Percentiles rank a stretch among this genome's conserved stretches.
phyloP scores from a whole-genome alignment of 2,797 vertebrate species.

The Premnoplex brunnescens region DNA sequence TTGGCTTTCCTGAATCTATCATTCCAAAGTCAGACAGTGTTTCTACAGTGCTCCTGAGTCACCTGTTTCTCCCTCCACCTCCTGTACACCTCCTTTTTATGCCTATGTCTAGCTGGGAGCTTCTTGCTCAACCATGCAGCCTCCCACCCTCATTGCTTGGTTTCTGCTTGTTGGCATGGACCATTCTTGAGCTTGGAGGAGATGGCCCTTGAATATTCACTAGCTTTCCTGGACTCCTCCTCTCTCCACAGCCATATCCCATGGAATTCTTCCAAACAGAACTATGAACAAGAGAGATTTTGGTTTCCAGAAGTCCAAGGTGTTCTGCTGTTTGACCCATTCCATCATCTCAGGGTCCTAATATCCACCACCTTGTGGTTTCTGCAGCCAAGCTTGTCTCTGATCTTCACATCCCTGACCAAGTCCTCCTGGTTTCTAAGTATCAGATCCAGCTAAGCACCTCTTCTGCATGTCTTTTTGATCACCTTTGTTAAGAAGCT shows the following conservation, averaged over 20 bases:
- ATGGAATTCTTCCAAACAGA: background rate
- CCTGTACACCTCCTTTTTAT: background rate
- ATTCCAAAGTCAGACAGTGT: background rate
- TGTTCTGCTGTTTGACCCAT: background rate
- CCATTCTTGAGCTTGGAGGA: background rate
- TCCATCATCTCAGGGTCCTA: background rate
- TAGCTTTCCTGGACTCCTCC: background rate
- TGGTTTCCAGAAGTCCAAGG: background rate
- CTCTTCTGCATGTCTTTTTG: background rate
- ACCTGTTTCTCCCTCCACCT: background rate
- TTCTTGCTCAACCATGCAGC: background rate
- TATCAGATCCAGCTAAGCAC: background rate
- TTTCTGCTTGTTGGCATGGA: background rate
- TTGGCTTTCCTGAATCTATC: background rate
- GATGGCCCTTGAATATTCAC: background rate
- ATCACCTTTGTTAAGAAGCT: background rate
- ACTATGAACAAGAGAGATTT: background rate
- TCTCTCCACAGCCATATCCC: background rate
- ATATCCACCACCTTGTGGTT: background rate
- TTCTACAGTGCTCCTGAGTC: background rate
- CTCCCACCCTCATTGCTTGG: background rate
- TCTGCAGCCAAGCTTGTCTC: background rate
- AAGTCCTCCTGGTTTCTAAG: background rate
- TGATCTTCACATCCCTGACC: background rate
- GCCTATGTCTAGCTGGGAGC: background rate